phyloP scores from a whole-genome alignment of 2,797 vertebrate genomes.

The Sphenopsis melanotis region DNA sequence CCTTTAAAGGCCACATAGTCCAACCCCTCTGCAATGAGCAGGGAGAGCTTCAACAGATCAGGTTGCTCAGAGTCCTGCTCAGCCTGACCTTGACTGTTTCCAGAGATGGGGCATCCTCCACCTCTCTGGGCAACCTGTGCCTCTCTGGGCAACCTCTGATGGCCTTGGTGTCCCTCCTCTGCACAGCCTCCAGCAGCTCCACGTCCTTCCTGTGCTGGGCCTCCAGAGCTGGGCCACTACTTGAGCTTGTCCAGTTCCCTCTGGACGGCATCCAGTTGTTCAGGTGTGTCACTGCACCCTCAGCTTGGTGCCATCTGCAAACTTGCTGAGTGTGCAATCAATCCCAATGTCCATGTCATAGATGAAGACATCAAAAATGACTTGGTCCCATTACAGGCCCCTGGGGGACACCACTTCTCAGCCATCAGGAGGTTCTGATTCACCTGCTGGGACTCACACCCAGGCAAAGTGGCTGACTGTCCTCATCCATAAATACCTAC shows the following conservation, averaged over 20 bases:
- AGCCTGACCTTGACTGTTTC: background rate
- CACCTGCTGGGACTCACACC: background rate
- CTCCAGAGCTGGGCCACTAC: background rate
- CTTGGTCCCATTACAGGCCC: background rate
- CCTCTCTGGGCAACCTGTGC: background rate
- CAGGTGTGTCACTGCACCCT: background rate
- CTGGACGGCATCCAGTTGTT: background rate
- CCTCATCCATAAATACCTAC: background rate
- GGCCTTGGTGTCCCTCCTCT: background rate
- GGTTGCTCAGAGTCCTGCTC: background rate
- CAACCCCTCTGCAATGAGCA: background rate
- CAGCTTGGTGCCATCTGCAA: background rate
- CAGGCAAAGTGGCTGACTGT: background rate
- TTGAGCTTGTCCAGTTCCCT: background rate
- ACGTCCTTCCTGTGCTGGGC: background rate
- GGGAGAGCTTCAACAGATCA: background rate
- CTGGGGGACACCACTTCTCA: background rate
- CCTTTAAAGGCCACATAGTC: background rate
- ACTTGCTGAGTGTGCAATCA: background rate
- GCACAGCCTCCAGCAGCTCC: background rate
- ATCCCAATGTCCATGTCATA: background rate
- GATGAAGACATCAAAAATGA: background rate
- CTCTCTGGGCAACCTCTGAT: background rate
- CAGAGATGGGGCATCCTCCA: background rate
- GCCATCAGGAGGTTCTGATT: background rate